A percentile compares a stretch with the other conserved stretches of the same genome.
Conservation (phyloP, 2,797 vertebrate genomes). For the Tokudaia tokunoshimensis region DNA sequence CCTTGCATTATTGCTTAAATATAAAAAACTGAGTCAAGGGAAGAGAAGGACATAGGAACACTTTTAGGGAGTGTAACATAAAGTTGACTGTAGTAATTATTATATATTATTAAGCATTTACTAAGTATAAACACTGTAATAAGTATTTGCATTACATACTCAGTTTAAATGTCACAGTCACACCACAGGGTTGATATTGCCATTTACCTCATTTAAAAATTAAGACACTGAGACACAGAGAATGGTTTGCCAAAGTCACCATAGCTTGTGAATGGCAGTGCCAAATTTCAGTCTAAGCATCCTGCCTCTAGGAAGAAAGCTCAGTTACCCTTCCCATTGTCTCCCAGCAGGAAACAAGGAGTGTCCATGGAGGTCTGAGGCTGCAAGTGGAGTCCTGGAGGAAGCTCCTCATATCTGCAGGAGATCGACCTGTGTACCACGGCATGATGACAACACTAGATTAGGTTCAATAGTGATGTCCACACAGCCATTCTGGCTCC, state of each 20-base stretch:
- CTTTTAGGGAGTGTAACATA: conserved; percentile 18
- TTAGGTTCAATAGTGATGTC: not conserved
- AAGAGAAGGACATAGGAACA: not conserved
- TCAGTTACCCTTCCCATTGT: not conserved
- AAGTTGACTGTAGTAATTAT: not conserved
- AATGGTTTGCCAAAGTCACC: not conserved
- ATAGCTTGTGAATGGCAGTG: not conserved
- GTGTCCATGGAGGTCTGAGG: not conserved
- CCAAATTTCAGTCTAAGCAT: not conserved
- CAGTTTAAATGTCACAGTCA: not conserved
- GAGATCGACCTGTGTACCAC: not conserved
- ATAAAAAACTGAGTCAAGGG: not conserved
- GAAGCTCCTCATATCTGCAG: not conserved
- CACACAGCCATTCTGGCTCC: not conserved
- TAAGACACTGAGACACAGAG: not conserved
- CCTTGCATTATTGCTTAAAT: not conserved
- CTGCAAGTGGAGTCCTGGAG: not conserved
- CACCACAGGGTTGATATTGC: not conserved
- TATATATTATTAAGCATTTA: not conserved
- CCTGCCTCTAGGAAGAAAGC: not conserved
- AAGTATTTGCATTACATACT: not conserved
- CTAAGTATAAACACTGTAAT: not conserved
- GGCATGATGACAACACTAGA: not conserved
- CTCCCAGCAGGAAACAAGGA: not conserved
- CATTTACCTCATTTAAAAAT: conserved; percentile 35